These are phyloP conservation scores for Zaprionus tsacasi DNA, from an alignment of 1,140 invertebrate species.

Conservation along the genomic window DNA sequence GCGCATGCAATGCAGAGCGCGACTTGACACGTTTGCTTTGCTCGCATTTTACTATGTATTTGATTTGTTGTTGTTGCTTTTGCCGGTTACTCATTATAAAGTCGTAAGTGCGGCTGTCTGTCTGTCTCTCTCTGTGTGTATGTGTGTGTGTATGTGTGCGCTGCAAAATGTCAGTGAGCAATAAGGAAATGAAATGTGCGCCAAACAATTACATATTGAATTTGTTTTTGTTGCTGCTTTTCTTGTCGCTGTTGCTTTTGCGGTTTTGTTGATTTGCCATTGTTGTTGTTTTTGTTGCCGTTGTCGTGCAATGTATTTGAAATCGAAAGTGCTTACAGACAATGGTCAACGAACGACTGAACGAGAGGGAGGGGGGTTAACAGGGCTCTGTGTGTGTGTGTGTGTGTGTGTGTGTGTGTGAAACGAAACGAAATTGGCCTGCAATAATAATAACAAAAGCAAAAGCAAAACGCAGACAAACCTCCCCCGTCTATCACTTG, in stretches of 20 bases:
- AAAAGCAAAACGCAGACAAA: neutral
- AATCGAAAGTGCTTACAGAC: constrained; percentile 54
- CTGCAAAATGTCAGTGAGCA: constrained; percentile 78
- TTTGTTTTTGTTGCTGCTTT: constrained; percentile 36
- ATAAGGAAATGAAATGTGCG: constrained; percentile 82
- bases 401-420: constrained; percentile 1
- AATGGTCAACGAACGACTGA: constrained; percentile 43
- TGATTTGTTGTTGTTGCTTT: constrained; percentile 32
- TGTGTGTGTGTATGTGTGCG: constrained; percentile 22
- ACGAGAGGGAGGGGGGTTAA: neutral
- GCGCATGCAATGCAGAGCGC: constrained; percentile 39
- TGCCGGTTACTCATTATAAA: constrained; percentile 69
- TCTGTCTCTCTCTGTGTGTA: too few species aligned
- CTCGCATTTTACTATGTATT: constrained; percentile 52
- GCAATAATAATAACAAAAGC: too few species aligned
- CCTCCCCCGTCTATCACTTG: neutral
- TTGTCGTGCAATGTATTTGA: constrained; percentile 46
- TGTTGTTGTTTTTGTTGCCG: constrained; percentile 26
- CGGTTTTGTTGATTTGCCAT: constrained; percentile 4
- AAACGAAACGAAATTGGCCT: neutral
- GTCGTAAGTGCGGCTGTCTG: constrained; percentile 58
- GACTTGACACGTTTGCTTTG: constrained; percentile 45
- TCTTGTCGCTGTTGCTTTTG: constrained; percentile 27
- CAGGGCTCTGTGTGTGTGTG: constrained; percentile 10
- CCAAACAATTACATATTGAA: constrained; percentile 77